phyloP scores from a whole-genome alignment of 2,113 vertebrate genomes.

The Percina caprodes region DNA sequence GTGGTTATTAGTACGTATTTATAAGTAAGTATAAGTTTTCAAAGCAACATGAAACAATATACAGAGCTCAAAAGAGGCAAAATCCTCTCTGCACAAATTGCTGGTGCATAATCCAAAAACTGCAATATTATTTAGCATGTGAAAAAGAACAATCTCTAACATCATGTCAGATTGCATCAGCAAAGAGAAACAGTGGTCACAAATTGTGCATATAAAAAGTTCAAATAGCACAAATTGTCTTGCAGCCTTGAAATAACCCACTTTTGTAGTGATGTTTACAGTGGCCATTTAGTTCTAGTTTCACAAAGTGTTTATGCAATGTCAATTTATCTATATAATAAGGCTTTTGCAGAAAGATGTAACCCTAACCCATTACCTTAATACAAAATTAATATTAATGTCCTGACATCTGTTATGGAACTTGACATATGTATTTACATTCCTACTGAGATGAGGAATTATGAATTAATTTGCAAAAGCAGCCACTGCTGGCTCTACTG shows the following conservation, averaged over 20 bases:
- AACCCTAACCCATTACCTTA: not conserved
- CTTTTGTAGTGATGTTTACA: not conserved
- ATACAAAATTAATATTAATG: not conserved
- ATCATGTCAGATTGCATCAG: not conserved
- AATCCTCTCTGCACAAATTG: not conserved
- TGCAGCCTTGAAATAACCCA: not conserved
- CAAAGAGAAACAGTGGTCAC: not conserved
- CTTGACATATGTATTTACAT: not conserved
- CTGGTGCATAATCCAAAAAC: not conserved
- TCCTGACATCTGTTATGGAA: not conserved
- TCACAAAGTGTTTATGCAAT: not conserved
- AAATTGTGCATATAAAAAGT: not conserved
- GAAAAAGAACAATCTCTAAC: not conserved
- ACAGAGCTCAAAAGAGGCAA: not conserved
- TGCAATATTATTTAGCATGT: not conserved
- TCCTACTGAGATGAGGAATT: not conserved
- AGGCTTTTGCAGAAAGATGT: not conserved
- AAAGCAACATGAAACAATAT: not conserved
- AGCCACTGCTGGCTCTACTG: not conserved
- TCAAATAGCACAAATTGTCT: not conserved
- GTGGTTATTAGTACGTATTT: not conserved
- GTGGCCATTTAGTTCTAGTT: not conserved
- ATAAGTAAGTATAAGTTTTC: not conserved
- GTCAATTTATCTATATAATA: not conserved
- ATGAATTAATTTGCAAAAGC: not conserved